These are phyloP conservation scores for Athene cunicularia DNA, from an alignment of 2,113 vertebrate genomes.

Conservation along the genomic window DNA sequence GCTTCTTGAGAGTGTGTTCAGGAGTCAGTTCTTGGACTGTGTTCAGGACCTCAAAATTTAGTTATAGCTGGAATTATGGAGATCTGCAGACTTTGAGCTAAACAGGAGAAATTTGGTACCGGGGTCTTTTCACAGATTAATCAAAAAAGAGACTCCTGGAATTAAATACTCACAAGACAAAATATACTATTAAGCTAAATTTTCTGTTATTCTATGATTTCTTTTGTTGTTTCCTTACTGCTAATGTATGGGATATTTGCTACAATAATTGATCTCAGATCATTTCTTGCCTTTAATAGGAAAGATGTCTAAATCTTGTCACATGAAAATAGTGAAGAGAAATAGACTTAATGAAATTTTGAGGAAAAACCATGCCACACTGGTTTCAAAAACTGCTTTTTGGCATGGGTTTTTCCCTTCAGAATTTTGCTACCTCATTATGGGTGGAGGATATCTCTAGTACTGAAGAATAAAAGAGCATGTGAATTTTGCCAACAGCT, in stretches of 20 bases:
- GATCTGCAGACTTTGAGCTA: not conserved
- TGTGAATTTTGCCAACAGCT: conserved; percentile 45
- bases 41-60: not conserved
- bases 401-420: not conserved
- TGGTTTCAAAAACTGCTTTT: not conserved
- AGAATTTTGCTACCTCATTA: not conserved
- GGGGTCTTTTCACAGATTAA: not conserved
- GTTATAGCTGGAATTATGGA: not conserved
- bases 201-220: not conserved
- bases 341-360: not conserved
- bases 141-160: not conserved
- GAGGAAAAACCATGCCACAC: not conserved
- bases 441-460: not conserved
- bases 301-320: not conserved
- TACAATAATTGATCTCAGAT: not conserved
- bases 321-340: not conserved
- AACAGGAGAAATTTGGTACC: not conserved
- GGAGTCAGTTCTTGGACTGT: not conserved
- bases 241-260: not conserved
- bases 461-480: conserved; percentile 5
- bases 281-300: not conserved
- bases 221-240: not conserved
- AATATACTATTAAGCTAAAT: not conserved
- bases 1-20: not conserved
- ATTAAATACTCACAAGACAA: not conserved